Evolutionary conservation across 1,140 invertebrate genomes (phyloP).

Genomic region (Hydropsyche tenuis): DNA sequence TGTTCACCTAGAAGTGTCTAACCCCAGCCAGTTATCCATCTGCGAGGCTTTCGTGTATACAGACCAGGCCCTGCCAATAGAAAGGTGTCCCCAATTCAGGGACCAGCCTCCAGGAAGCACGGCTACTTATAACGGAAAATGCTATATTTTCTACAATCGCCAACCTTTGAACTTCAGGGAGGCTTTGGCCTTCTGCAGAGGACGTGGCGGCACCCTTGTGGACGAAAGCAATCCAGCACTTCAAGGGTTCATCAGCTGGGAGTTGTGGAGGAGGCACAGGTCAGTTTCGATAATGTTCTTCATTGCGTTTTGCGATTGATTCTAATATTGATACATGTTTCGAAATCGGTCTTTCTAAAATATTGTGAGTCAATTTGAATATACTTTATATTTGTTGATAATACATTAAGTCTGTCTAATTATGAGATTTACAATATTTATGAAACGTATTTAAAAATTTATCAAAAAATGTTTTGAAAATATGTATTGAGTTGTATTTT

Average conservation of each 20-base stretch:
- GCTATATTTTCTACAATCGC: slow-evolving; percentile 93
- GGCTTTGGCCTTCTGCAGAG: slow-evolving; percentile 80
- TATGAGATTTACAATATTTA: too few species aligned
- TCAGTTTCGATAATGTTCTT: slow-evolving; percentile 49
- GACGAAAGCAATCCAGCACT: slow-evolving; percentile 93
- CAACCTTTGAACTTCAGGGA: slow-evolving; percentile 84
- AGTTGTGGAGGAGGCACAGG: slow-evolving; percentile 88
- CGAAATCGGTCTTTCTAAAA: too few species aligned
- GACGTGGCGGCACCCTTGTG: slow-evolving; percentile 81
- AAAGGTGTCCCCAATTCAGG: slow-evolving; percentile 89
- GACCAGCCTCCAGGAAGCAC: slow-evolving; percentile 91
- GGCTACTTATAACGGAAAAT: slow-evolving; percentile 94
- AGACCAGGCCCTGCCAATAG: slow-evolving; percentile 91
- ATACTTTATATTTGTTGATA: too few species aligned
- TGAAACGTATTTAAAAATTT: too few species aligned
- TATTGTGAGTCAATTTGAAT: too few species aligned
- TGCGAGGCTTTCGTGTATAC: slow-evolving; percentile 96
- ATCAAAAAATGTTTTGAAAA: too few species aligned
- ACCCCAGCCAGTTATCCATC: slow-evolving; percentile 75
- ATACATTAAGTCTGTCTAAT: too few species aligned
- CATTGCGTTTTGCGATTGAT: too few species aligned
- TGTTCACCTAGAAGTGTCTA: slow-evolving; percentile 82
- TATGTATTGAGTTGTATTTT: too few species aligned
- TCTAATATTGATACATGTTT: too few species aligned
- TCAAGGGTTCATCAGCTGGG: slow-evolving; percentile 94